Conservation (phyloP, 2,113 vertebrate genomes). For the Mystacornis crossleyi region DNA sequence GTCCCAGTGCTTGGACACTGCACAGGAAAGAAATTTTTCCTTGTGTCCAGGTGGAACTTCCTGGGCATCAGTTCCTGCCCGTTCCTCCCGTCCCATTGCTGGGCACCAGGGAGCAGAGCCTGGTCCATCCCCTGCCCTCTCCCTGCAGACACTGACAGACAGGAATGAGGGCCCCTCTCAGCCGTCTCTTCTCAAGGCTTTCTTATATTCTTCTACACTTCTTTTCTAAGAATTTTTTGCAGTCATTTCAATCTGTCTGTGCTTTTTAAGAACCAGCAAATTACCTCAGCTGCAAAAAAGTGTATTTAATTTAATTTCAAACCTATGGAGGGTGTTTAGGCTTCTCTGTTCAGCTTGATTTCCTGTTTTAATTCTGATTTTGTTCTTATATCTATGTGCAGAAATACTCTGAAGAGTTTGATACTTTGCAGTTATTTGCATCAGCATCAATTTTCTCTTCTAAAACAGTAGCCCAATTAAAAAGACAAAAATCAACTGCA, state of each 20-base stretch:
- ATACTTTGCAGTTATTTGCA: neutral
- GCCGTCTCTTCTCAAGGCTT: neutral
- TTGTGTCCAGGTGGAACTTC: neutral
- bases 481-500: neutral
- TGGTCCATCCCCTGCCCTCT: neutral
- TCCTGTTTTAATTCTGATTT: neutral
- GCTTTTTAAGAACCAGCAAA: neutral
- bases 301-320: neutral
- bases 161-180: neutral
- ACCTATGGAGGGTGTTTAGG: neutral
- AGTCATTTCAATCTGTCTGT: neutral
- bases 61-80: neutral
- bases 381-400: neutral
- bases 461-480: neutral
- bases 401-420: neutral
- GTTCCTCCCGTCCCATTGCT: neutral
- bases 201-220: neutral
- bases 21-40: rapidly evolving
- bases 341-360: neutral
- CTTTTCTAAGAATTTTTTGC: neutral
- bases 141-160: neutral
- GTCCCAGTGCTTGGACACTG: rapidly evolving
- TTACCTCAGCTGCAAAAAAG: neutral
- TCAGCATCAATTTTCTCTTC: neutral
- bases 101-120: rapidly evolving